Evolutionary conservation across 2,888 invertebrate genomes (phyloP).

Genomic region (Chrysodeixis includens): DNA sequence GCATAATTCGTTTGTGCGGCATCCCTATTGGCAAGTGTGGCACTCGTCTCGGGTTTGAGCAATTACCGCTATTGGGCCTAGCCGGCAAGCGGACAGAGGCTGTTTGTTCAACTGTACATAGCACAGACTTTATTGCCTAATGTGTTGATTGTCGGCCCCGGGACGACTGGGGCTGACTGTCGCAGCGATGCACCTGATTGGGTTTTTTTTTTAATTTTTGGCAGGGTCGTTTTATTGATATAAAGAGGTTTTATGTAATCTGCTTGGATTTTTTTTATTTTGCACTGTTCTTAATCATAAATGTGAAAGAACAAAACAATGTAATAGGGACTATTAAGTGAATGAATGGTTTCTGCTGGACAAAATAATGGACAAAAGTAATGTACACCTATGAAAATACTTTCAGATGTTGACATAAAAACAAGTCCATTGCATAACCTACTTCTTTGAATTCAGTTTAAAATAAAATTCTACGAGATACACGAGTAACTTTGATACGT

Average conservation of each 20-base stretch:
- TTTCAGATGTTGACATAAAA: no score
- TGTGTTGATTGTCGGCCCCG: constrained; percentile 41
- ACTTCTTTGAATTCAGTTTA: background rate
- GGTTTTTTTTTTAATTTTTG: background rate
- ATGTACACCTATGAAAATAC: no score
- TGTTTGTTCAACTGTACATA: constrained; percentile 71
- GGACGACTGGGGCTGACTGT: constrained; percentile 15
- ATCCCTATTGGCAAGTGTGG: constrained; percentile 46
- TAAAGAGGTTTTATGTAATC: background rate
- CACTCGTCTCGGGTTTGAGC: constrained; percentile 63
- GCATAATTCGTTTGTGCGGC: constrained; percentile 42
- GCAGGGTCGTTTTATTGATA: no score
- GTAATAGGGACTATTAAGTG: no score
- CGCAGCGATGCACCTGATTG: constrained; percentile 10
- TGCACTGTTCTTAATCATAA: no score
- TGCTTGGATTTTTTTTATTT: no score
- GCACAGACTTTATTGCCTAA: constrained; percentile 53
- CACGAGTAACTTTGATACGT: background rate
- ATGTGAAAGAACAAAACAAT: no score
- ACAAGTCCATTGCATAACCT: no score
- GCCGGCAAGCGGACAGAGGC: constrained; percentile 49
- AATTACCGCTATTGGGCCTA: constrained; percentile 74
- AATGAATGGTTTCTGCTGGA: no score
- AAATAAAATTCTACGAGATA: background rate
- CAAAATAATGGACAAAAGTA: no score